A percentile compares a stretch with the other conserved stretches of the same genome.
These are phyloP conservation scores for Acinonyx jubatus DNA, from an alignment of 2,113 vertebrate species.

Conservation along the genomic window DNA sequence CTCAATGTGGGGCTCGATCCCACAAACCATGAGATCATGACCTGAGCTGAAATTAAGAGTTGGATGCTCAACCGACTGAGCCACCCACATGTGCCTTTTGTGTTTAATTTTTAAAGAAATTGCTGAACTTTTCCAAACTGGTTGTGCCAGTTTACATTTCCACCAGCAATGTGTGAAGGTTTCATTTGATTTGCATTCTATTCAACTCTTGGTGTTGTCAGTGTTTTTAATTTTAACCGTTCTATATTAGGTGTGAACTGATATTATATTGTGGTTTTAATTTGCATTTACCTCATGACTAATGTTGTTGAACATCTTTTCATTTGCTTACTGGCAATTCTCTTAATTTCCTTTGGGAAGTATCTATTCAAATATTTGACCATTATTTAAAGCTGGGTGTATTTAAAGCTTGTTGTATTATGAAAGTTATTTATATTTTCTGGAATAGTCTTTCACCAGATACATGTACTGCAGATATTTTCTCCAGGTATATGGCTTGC, in stretches of 20 bases:
- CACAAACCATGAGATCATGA: too few species aligned
- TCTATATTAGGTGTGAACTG: neutral
- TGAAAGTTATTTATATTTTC: neutral
- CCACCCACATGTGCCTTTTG: neutral
- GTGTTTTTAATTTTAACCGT: slow-evolving; percentile 9
- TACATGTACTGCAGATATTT: neutral
- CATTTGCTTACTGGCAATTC: slow-evolving; percentile 14
- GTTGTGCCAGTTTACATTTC: neutral
- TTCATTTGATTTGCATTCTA: neutral
- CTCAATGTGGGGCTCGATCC: too few species aligned
- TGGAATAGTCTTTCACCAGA: neutral
- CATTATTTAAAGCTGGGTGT: neutral
- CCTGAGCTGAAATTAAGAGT: too few species aligned
- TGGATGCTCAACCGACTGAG: too few species aligned
- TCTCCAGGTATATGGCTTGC: neutral
- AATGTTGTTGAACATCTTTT: slow-evolving; percentile 25
- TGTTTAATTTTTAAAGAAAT: slow-evolving; percentile 47
- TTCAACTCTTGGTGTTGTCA: neutral
- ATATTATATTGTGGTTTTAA: slow-evolving; percentile 21
- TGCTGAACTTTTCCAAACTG: neutral
- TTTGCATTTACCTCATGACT: slow-evolving; percentile 50
- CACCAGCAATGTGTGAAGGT: neutral
- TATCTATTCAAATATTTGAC: neutral
- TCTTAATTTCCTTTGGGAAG: slow-evolving; percentile 16
- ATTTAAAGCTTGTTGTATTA: neutral